These are phyloP conservation scores for Odobenus rosmarus DNA, from an alignment of 2,113 vertebrate genomes.

Conservation along the genomic window DNA sequence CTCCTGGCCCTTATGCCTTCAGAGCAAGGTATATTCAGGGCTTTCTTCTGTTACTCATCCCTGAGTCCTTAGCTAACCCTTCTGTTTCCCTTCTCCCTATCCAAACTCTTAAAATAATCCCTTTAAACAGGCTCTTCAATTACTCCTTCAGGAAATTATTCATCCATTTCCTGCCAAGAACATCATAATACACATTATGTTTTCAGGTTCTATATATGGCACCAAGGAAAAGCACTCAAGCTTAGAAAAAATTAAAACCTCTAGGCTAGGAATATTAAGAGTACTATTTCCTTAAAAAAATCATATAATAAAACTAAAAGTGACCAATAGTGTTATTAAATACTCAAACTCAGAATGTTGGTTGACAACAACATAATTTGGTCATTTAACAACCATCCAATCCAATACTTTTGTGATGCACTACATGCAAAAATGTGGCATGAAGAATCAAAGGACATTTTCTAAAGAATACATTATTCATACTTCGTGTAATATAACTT, in stretches of 20 bases:
- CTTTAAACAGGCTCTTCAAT: neutral
- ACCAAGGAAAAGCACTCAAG: neutral
- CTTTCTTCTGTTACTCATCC: neutral
- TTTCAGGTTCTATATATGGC: neutral
- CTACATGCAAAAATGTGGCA: neutral
- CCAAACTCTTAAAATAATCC: neutral
- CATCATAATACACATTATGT: neutral
- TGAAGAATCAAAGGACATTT: neutral
- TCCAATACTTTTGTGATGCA: neutral
- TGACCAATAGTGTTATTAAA: neutral
- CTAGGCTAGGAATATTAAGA: neutral
- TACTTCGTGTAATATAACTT: neutral
- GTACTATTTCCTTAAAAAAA: neutral
- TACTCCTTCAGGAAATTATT: neutral
- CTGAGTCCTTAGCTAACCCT: neutral
- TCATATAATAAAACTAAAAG: neutral
- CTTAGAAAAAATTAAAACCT: neutral
- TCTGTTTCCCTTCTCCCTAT: neutral
- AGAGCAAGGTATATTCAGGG: accelerated
- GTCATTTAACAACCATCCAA: neutral
- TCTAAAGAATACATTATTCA: neutral
- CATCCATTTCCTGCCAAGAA: neutral
- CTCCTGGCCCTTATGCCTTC: accelerated
- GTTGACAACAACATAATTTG: neutral
- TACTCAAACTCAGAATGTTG: neutral